A percentile compares a stretch with the other conserved stretches of the same genome.
These are phyloP conservation scores for Phasianus colchicus DNA, from an alignment of 2,113 vertebrate genomes.

Conservation along the genomic window DNA sequence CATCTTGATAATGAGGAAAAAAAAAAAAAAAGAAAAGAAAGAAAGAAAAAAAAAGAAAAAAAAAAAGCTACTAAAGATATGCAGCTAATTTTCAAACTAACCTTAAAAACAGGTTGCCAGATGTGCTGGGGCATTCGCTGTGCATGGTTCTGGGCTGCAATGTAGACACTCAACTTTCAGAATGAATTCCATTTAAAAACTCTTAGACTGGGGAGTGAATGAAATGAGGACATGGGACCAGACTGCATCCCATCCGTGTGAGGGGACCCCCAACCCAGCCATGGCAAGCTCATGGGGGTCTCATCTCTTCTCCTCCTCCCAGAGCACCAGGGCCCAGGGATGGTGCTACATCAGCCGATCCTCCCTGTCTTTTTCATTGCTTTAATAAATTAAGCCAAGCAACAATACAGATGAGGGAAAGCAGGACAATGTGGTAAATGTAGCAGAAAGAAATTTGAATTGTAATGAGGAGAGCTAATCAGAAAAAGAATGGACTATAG, in stretches of 20 bases:
- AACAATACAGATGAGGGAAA: constrained; percentile 72
- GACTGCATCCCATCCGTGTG: rapidly evolving
- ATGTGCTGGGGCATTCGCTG: background rate
- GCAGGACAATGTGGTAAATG: constrained; percentile 73
- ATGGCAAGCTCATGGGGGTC: background rate
- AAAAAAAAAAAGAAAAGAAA: background rate
- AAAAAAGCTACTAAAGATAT: background rate
- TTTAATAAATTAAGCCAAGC: constrained; percentile 64
- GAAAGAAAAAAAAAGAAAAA: background rate
- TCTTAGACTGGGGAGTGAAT: rapidly evolving
- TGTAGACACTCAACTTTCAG: background rate
- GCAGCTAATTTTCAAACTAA: background rate
- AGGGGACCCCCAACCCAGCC: background rate
- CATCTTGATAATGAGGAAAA: background rate
- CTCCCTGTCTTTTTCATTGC: background rate
- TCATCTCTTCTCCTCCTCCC: background rate
- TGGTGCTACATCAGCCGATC: background rate
- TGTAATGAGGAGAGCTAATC: constrained; percentile 75
- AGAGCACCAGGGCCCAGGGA: background rate
- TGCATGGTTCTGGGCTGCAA: rapidly evolving
- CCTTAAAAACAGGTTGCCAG: background rate
- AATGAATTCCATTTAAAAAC: background rate
- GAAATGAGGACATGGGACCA: background rate
- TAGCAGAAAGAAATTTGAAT: constrained; percentile 76
- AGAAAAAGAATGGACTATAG: constrained; percentile 74